Evolutionary conservation across 1,140 invertebrate species (phyloP).

Genomic region (Lordiphosa collinella): DNA sequence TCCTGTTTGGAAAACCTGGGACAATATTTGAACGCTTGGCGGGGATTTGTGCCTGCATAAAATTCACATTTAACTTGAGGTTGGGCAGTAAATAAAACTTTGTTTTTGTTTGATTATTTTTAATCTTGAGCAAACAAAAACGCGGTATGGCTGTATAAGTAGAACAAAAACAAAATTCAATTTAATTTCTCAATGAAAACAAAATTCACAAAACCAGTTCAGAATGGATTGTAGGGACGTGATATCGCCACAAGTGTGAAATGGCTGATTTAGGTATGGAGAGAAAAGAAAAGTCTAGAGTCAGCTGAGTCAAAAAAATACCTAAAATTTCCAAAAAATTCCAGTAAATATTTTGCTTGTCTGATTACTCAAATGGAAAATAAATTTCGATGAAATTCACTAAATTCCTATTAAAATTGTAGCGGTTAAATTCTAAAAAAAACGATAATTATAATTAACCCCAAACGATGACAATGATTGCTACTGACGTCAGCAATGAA

Average conservation of each 20-base stretch:
- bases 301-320: no score
- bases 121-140: conserved; percentile 40
- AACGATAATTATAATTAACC: no score
- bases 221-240: conserved; percentile 6
- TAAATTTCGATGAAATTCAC: no score
- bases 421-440: no score
- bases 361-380: no score
- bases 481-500: no score
- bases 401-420: no score
- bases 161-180: conserved; percentile 17
- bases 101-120: conserved; percentile 52
- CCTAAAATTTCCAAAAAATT: no score
- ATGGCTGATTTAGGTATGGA: conserved; percentile 22
- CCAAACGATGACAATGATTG: no score
- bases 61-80: conserved; percentile 54
- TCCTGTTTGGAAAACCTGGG: conserved; percentile 54
- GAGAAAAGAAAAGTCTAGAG: no score
- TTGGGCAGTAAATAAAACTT: conserved; percentile 33
- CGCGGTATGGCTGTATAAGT: neutral
- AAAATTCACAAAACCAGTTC: neutral
- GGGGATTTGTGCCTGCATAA: conserved; percentile 51
- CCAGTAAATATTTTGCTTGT: no score
- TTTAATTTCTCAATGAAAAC: neutral
- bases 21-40: conserved; percentile 54
- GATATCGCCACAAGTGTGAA: conserved; percentile 43